Evolutionary conservation across 2,888 invertebrate genomes (phyloP).

Genomic region (Tetragnatha montana): DNA sequence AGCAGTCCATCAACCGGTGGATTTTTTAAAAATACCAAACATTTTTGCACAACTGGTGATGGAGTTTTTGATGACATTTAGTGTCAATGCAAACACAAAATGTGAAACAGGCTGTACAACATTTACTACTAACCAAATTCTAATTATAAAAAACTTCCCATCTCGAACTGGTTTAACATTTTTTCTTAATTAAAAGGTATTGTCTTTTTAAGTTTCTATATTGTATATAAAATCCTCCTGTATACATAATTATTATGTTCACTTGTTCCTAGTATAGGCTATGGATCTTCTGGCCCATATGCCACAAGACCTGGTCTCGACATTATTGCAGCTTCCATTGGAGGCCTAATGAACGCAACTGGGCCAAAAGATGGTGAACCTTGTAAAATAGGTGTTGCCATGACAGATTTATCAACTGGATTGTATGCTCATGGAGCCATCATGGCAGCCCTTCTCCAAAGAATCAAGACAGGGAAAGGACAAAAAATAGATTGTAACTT

Average conservation of each 20-base stretch:
- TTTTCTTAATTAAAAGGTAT: constrained; percentile 9
- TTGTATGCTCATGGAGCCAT: constrained; percentile 96
- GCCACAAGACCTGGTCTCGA: constrained; percentile 93
- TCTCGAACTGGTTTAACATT: neutral
- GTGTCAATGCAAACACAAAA: no score
- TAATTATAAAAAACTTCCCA: no score
- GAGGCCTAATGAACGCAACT: constrained; percentile 92
- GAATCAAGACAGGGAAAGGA: constrained; percentile 86
- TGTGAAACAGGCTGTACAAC: no score
- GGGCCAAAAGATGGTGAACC: constrained; percentile 90
- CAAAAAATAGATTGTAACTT: constrained; percentile 96
- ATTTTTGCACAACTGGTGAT: no score
- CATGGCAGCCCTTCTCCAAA: constrained; percentile 89
- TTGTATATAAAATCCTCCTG: constrained; percentile 12
- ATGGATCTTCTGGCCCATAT: constrained; percentile 92
- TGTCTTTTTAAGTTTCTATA: neutral
- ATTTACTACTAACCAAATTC: no score
- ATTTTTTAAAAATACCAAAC: no score
- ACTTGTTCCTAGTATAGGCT: constrained; percentile 79
- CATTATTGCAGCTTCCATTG: constrained; percentile 94
- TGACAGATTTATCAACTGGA: constrained; percentile 94
- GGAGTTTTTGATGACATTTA: no score
- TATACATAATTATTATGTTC: neutral
- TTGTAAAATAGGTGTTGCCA: constrained; percentile 92
- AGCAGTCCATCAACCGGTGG: no score